phyloP scores from a whole-genome alignment of 2,113 vertebrate genomes.

The Perccottus glenii region DNA sequence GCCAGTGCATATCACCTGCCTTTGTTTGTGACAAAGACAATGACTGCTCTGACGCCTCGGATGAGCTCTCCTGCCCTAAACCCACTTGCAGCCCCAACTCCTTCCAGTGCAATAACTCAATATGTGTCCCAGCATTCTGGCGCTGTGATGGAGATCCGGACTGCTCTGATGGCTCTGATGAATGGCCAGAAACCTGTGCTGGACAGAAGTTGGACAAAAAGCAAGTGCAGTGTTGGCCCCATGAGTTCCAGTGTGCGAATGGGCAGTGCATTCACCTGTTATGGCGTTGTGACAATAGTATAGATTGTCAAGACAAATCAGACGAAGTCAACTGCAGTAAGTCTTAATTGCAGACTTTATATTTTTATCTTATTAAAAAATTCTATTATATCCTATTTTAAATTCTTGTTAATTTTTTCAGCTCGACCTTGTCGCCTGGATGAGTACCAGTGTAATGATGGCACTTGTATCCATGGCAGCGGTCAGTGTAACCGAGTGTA shows the following conservation, averaged over 20 bases:
- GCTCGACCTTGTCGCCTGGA: slow-evolving; percentile 78
- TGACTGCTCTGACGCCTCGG: slow-evolving; percentile 84
- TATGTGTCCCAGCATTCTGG: slow-evolving; percentile 81
- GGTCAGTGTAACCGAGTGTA: slow-evolving; percentile 78
- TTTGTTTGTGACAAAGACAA: slow-evolving; percentile 84
- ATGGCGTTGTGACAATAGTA: slow-evolving; percentile 83
- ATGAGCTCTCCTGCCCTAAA: slow-evolving; percentile 79
- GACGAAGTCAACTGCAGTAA: slow-evolving; percentile 87
- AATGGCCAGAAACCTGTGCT: slow-evolving; percentile 78
- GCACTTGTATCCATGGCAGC: slow-evolving; percentile 83
- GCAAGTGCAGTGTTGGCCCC: slow-evolving; percentile 37
- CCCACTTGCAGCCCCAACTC: slow-evolving; percentile 68
- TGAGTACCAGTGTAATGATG: slow-evolving; percentile 84
- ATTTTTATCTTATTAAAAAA: not conserved
- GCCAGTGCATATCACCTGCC: slow-evolving; percentile 77
- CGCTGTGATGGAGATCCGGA: slow-evolving; percentile 83
- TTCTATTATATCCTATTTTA: not conserved
- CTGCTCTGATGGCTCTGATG: slow-evolving; percentile 86
- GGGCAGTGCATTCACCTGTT: slow-evolving; percentile 80
- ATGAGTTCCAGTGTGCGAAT: slow-evolving; percentile 82
- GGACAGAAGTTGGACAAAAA: not conserved
- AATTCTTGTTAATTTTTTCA: slow-evolving; percentile 35
- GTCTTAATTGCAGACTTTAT: slow-evolving; percentile 31
- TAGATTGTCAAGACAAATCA: slow-evolving; percentile 83
- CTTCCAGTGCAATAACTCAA: slow-evolving; percentile 82